phyloP scores from a whole-genome alignment of 2,888 invertebrate genomes.

The Rhaphigaster nebulosa region DNA sequence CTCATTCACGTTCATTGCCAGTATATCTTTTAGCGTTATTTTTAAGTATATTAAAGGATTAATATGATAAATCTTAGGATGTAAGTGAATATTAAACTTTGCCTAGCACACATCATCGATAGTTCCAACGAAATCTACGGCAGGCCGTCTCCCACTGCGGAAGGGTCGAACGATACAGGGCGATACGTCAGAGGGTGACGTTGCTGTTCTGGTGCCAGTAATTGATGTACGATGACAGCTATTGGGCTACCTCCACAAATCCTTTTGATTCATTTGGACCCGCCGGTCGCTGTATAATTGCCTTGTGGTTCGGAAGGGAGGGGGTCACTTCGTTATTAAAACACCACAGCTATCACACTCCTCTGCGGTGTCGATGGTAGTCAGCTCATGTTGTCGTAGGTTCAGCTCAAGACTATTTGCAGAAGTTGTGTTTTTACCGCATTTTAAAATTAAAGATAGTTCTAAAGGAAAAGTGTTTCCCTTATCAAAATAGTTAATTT shows the following conservation, averaged over 20 bases:
- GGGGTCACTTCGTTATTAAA: slow-evolving; percentile 44
- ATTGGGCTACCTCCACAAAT: slow-evolving; percentile 51
- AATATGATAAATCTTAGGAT: too few species aligned
- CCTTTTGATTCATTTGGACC: slow-evolving; percentile 51
- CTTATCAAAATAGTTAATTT: too few species aligned
- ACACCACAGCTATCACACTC: slow-evolving; percentile 28
- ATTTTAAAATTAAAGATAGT: too few species aligned
- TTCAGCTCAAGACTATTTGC: not conserved
- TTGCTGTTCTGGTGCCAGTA: slow-evolving; percentile 26
- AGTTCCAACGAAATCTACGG: not conserved
- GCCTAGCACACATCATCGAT: not conserved
- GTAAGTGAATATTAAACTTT: not conserved
- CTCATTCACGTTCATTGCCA: too few species aligned
- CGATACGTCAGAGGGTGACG: slow-evolving; percentile 26
- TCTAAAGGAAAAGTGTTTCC: too few species aligned
- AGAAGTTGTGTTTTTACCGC: too few species aligned
- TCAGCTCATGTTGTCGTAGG: slow-evolving; percentile 18
- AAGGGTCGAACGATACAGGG: not conserved
- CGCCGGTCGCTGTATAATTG: slow-evolving; percentile 46
- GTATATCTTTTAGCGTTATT: too few species aligned
- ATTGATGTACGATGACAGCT: slow-evolving; percentile 55
- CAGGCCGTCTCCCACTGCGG: not conserved
- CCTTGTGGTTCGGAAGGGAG: not conserved
- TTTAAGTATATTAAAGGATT: too few species aligned
- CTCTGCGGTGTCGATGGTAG: not conserved